phyloP scores from a whole-genome alignment of 1,140 invertebrate genomes.

The Arctopsyche grandis region DNA sequence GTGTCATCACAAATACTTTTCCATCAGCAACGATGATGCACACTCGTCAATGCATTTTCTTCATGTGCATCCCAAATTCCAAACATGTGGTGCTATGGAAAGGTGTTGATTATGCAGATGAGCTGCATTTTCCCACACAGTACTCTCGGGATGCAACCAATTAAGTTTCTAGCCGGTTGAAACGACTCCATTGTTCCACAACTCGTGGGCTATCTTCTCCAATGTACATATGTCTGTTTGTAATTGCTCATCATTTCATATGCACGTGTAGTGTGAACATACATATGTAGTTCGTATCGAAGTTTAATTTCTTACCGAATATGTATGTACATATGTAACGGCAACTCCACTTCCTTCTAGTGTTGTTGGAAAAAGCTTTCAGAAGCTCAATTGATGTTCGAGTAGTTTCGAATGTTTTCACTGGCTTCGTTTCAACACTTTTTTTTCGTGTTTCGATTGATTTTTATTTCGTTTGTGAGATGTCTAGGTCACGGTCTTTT shows the following conservation, averaged over 20 bases:
- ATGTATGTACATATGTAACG: too few relatives aligned
- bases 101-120: constrained; percentile 12
- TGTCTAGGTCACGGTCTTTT: neutral
- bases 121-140: neutral
- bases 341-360: neutral
- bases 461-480: neutral
- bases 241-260: neutral
- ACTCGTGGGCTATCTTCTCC: neutral
- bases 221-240: neutral
- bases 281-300: neutral
- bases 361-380: too few relatives aligned
- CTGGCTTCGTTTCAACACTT: neutral
- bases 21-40: too few relatives aligned
- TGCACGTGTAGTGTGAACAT: too few relatives aligned
- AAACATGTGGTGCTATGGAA: too few relatives aligned
- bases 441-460: neutral
- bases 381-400: neutral
- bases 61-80: too few relatives aligned
- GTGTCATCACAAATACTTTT: too few relatives aligned
- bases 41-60: too few relatives aligned
- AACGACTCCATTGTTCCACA: constrained; percentile 2
- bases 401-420: neutral
- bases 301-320: neutral
- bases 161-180: constrained; percentile 17
- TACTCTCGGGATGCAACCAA: neutral